A percentile compares a stretch with the other conserved stretches of the same genome.
These are phyloP conservation scores for Himalopsyche japonica DNA, from an alignment of 2,888 invertebrate genomes.

Conservation along the genomic window DNA sequence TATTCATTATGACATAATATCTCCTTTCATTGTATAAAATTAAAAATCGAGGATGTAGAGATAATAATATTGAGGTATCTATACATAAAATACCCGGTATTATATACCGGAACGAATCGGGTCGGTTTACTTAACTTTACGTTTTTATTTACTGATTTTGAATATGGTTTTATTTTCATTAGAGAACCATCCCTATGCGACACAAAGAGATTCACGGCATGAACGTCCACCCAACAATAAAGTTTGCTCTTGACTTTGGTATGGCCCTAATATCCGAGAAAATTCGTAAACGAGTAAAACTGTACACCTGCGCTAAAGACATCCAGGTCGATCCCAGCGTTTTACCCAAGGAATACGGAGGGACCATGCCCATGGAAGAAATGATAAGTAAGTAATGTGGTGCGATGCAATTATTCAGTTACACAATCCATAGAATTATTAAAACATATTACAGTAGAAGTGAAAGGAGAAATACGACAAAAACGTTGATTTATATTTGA, in stretches of 20 bases:
- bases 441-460: no score
- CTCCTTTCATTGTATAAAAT: no score
- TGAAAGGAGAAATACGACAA: background rate
- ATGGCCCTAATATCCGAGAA: constrained; percentile 78
- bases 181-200: constrained; percentile 77
- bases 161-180: constrained; percentile 42
- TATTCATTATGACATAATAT: no score
- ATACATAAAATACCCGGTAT: no score
- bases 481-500: no score
- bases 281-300: constrained; percentile 69
- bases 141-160: background rate
- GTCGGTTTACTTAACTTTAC: no score
- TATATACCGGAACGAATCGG: no score
- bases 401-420: background rate
- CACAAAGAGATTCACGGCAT: constrained; percentile 80
- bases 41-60: no score
- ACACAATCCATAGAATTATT: background rate
- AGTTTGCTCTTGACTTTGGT: constrained; percentile 77
- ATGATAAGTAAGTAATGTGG: constrained; percentile 70
- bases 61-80: no score
- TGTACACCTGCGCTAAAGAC: constrained; percentile 67
- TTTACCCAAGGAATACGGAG: constrained; percentile 82
- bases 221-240: constrained; percentile 73
- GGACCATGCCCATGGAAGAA: constrained; percentile 78
- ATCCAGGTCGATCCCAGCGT: constrained; percentile 65